Evolutionary conservation across 2,888 invertebrate genomes (phyloP).

Genomic region (Arctia plantaginis): DNA sequence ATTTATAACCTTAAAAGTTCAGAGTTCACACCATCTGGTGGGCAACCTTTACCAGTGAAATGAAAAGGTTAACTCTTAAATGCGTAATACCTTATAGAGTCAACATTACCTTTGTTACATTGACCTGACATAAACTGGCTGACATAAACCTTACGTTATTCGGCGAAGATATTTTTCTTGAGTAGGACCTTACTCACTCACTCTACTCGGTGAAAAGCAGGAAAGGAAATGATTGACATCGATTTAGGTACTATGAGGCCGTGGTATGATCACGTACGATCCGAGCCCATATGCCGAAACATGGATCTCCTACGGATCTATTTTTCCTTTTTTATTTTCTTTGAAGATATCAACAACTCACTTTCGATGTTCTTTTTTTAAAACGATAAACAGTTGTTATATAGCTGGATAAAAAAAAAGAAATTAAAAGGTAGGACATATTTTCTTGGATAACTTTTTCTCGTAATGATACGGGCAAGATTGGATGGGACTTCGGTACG

Average conservation of each 20-base stretch:
- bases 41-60: neutral
- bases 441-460: neutral
- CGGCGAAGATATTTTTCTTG: neutral
- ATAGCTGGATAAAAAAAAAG: neutral
- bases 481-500: neutral
- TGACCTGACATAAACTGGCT: neutral
- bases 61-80: neutral
- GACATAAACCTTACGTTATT: neutral
- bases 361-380: neutral
- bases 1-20: neutral
- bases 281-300: no score
- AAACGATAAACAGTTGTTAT: neutral
- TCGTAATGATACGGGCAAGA: neutral
- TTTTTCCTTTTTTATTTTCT: neutral
- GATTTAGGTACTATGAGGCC: no score
- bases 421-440: neutral
- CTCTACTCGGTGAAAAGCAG: no score
- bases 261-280: no score
- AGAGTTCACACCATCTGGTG: neutral
- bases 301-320: neutral
- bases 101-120: neutral
- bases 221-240: neutral
- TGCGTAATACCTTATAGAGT: neutral
- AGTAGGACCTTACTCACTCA: no score
- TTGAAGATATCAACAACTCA: neutral